These are phyloP conservation scores for Pelodiscus sinensis DNA, from an alignment of 2,113 vertebrate genomes.

Conservation along the genomic window DNA sequence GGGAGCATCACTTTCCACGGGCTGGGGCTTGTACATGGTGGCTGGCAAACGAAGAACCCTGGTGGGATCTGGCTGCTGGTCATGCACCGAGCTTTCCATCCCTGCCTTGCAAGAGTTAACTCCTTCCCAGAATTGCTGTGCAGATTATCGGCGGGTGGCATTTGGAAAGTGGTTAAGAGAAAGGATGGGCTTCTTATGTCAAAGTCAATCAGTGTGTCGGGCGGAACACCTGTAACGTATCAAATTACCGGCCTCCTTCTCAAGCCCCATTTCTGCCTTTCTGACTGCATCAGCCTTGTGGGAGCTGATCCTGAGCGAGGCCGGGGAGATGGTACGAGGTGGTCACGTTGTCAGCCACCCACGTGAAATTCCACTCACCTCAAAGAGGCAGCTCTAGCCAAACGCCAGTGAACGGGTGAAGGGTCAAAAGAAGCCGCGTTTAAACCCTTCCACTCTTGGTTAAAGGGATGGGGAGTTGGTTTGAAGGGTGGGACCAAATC, in stretches of 20 bases:
- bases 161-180: not conserved
- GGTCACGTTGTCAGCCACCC: not conserved
- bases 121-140: not conserved
- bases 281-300: not conserved
- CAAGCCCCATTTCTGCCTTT: not conserved
- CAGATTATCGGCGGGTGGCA: not conserved
- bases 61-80: not conserved
- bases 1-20: not conserved
- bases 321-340: not conserved
- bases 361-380: not conserved
- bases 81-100: not conserved
- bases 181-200: not conserved
- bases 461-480: not conserved
- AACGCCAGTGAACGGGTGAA: not conserved
- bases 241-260: rapidly evolving
- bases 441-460: not conserved
- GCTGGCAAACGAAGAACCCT: not conserved
- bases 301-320: rapidly evolving
- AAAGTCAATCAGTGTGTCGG: not conserved
- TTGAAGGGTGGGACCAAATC: not conserved
- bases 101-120: not conserved
- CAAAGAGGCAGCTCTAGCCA: rapidly evolving
- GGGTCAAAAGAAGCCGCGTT: not conserved
- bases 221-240: not conserved
- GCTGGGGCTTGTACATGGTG: not conserved